phyloP scores from a whole-genome alignment of 30 jellyfish, hydroid and myxozoan genomes.

The Aurelia sp. region DNA sequence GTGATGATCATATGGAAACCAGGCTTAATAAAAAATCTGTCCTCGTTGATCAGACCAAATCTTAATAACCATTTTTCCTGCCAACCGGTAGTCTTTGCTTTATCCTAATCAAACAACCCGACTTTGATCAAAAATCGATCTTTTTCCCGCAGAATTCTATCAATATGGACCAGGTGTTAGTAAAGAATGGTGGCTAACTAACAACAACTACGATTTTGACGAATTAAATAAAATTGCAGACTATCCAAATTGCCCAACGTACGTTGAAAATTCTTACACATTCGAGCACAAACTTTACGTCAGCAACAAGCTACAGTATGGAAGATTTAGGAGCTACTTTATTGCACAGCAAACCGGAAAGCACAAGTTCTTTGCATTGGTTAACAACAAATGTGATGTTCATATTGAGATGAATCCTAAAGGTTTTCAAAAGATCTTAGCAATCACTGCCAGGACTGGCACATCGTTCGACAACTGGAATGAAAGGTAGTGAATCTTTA shows the following conservation, averaged over 20 bases:
- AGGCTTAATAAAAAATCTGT: too few species aligned
- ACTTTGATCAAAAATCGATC: neutral
- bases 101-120: neutral
- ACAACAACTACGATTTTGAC: neutral
- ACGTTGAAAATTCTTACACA: conserved; percentile 19
- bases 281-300: neutral
- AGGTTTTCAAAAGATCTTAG: conserved; percentile 10
- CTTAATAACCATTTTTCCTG: too few species aligned
- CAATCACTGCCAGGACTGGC: neutral
- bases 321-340: conserved; percentile 33
- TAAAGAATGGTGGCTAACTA: conserved; percentile 27
- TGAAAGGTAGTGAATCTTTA: conserved; percentile 9
- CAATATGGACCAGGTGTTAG: conserved; percentile 49
- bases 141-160: conserved; percentile 18
- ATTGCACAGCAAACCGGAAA: conserved; percentile 51
- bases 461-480: conserved; percentile 18
- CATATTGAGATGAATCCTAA: conserved; percentile 27
- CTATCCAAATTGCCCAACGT: conserved; percentile 52
- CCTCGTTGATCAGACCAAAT: too few species aligned
- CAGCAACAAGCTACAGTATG: conserved; percentile 3
- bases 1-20: too few species aligned
- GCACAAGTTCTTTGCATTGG: conserved; percentile 38
- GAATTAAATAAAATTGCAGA: conserved; percentile 39
- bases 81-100: too few species aligned
- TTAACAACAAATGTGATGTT: conserved; percentile 23